phyloP scores from a whole-genome alignment of 1,140 invertebrate species.

The Daktulosphaira vitifoliae region DNA sequence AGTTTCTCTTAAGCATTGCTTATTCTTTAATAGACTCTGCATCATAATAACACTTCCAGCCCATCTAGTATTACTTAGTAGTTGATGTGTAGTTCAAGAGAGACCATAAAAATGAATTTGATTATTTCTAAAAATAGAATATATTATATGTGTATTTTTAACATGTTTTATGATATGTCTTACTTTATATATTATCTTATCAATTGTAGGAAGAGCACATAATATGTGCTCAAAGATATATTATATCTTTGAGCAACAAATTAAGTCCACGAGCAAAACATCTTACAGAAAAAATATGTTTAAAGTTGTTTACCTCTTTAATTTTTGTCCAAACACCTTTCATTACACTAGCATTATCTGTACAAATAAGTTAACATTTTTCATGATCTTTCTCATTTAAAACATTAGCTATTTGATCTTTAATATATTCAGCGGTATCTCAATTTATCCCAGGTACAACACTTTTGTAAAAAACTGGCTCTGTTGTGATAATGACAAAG shows the following conservation, averaged over 20 bases:
- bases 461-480: background rate
- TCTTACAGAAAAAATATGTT: background rate
- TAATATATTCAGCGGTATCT: background rate
- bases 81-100: background rate
- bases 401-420: background rate
- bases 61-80: background rate
- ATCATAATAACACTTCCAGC: slow-evolving; percentile 1
- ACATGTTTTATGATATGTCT: background rate
- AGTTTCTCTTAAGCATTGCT: background rate
- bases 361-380: background rate
- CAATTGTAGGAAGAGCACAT: background rate
- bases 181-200: background rate
- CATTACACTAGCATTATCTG: background rate
- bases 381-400: background rate
- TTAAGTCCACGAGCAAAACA: background rate
- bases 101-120: background rate
- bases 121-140: background rate
- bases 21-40: background rate
- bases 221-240: too few relatives aligned
- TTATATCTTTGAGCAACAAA: background rate
- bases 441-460: background rate
- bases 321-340: background rate
- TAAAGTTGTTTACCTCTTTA: background rate
- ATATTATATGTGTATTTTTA: background rate
- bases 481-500: background rate